Conservation (phyloP, 2,888 invertebrate genomes). For the Coecobrya sp. region DNA sequence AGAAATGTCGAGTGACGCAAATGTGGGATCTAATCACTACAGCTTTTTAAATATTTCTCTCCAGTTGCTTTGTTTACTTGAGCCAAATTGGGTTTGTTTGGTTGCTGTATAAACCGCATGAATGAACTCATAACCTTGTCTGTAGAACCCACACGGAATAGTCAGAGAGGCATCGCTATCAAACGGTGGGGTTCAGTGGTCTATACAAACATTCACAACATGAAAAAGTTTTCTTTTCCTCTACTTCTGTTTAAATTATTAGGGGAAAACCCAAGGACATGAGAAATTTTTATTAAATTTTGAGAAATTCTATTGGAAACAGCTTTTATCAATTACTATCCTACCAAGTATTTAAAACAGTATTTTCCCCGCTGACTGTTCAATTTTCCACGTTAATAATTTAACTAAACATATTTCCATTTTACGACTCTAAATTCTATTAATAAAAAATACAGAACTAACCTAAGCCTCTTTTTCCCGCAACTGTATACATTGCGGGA, state of each 20-base stretch:
- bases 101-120: constrained; percentile 23
- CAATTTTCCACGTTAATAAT: no score
- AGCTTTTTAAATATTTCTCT: background rate
- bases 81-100: background rate
- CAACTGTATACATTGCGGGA: background rate
- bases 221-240: background rate
- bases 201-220: background rate
- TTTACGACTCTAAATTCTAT: no score
- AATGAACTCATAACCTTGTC: constrained; percentile 76
- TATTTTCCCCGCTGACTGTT: background rate
- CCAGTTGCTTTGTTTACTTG: constrained; percentile 32
- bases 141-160: background rate
- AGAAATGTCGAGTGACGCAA: background rate
- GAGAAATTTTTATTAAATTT: constrained; percentile 17
- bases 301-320: background rate
- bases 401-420: no score
- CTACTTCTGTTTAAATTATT: background rate
- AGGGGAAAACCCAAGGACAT: constrained; percentile 79
- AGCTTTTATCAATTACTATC: constrained; percentile 8
- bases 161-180: background rate
- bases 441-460: no score
- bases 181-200: constrained; percentile 40
- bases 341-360: background rate
- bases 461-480: background rate
- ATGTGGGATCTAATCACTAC: background rate